Evolutionary conservation across 2,888 invertebrate species (phyloP).

Genomic region (Rhingia rostrata): DNA sequence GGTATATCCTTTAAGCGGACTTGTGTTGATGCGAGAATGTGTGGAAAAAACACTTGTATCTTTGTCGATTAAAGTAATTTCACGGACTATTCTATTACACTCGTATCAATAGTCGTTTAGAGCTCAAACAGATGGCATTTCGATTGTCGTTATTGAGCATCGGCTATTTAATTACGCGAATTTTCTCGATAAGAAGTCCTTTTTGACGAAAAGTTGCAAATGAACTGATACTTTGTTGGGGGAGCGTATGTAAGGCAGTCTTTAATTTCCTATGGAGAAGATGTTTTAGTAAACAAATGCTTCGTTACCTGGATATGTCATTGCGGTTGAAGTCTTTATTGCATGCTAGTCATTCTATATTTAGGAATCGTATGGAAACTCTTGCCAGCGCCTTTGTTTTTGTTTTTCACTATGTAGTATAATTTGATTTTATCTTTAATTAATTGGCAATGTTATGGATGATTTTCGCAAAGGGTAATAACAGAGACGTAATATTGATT

Average conservation of each 20-base stretch:
- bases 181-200: constrained; percentile 18
- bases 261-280: not conserved
- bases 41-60: constrained; percentile 61
- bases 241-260: not conserved
- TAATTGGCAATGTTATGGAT: constrained; percentile 51
- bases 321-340: constrained; percentile 13
- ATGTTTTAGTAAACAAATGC: constrained; percentile 51
- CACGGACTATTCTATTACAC: constrained; percentile 76
- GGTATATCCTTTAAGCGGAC: constrained; percentile 49
- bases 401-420: not conserved
- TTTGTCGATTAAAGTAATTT: constrained; percentile 80
- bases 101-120: constrained; percentile 74
- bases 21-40: constrained; percentile 7
- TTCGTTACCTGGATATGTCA: constrained; percentile 63
- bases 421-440: constrained; percentile 58
- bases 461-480: constrained; percentile 17
- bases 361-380: constrained; percentile 28
- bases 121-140: constrained; percentile 77
- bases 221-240: constrained; percentile 45
- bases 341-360: constrained; percentile 65
- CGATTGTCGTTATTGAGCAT: constrained; percentile 68
- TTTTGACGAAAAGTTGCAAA: constrained; percentile 25
- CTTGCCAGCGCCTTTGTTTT: constrained; percentile 22
- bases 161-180: constrained; percentile 27
- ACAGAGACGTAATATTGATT: constrained; percentile 45